Evolutionary conservation across 2,888 invertebrate species (phyloP), one percentile per base, ranked within the genome.

Genomic region (Neoitamus cyanurus): DNA sequence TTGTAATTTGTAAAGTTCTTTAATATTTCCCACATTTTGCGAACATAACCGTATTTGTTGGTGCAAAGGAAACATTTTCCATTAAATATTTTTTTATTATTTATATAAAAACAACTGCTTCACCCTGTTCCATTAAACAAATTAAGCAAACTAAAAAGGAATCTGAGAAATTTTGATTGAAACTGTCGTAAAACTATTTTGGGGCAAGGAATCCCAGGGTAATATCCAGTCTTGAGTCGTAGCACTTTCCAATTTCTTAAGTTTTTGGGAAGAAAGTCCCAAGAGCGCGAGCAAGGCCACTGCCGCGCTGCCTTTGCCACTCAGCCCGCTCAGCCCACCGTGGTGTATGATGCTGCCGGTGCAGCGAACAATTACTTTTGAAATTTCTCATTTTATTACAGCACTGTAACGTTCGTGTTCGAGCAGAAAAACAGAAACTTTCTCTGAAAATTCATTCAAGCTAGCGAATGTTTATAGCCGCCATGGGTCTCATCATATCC

Each of bases 401-500:
- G 73, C 36, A 36, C 31, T 73, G 37, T 30, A 20, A 73, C 73
- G 20, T 73, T 58, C 58, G 25, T 58, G 15, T n/a, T 73, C 31
- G 7, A n/a, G 15, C 20, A 34, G 73, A 73, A 73, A 73, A 73
- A 73, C 36, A 34, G 77, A 42, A 77, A 77, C 42, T 77, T 77
- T 77, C 20, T 77, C 77, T 42, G 77, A 42, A 77, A 77, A 42
- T 77, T 77, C 77, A 42, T 77, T 77, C 77, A 46, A n/a, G 72
- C 25, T 13, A 72, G 13, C 75, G 75, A 75, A 58, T 80, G 34
- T 80, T 80, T 58, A 80, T 80, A 68, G 80, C 34, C 80, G 25
- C 68, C 80, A 80, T 58, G 80, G 68, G 80, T 48, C 58, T 80
- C 80, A 34, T 80, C 80, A 80, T 68, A 68, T 80, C 68, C 80